Conservation (phyloP, 2,113 vertebrate genomes). For the Gyps fulvus region DNA sequence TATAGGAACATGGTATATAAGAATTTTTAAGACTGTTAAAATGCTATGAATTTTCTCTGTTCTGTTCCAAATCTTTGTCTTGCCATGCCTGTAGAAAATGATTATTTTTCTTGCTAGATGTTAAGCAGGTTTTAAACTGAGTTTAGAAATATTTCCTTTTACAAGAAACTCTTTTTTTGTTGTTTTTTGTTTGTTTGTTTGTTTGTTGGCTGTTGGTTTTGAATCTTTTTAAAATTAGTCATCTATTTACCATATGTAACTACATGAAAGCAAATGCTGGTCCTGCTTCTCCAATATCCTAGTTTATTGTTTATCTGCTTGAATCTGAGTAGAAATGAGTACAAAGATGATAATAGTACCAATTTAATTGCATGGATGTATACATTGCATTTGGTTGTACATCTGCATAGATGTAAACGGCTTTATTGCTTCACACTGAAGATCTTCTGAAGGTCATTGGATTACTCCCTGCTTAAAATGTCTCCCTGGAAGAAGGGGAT, state of each 20-base stretch:
- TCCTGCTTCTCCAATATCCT: neutral
- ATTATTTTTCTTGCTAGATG: neutral
- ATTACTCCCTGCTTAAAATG: neutral
- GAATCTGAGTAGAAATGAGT: neutral
- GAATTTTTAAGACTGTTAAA: neutral
- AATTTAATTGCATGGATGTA: neutral
- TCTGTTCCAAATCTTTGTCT: neutral
- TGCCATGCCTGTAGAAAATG: neutral
- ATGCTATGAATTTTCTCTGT: neutral
- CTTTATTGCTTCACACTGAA: neutral
- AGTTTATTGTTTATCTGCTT: neutral
- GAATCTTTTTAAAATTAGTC: neutral
- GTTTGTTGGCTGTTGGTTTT: neutral
- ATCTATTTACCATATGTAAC: neutral
- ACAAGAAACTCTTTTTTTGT: neutral
- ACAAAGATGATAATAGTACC: neutral
- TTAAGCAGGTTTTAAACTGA: neutral
- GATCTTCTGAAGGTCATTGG: neutral
- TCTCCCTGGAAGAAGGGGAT: neutral
- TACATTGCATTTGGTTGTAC: neutral
- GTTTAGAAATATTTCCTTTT: neutral
- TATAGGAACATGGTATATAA: neutral
- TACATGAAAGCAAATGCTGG: neutral
- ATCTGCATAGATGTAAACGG: neutral
- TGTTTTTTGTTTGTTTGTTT: too few relatives aligned